Percentiles rank a stretch among this genome's conserved stretches.
Conservation (phyloP, 2,797 vertebrate genomes). For the Sarcophilus harrisii region DNA sequence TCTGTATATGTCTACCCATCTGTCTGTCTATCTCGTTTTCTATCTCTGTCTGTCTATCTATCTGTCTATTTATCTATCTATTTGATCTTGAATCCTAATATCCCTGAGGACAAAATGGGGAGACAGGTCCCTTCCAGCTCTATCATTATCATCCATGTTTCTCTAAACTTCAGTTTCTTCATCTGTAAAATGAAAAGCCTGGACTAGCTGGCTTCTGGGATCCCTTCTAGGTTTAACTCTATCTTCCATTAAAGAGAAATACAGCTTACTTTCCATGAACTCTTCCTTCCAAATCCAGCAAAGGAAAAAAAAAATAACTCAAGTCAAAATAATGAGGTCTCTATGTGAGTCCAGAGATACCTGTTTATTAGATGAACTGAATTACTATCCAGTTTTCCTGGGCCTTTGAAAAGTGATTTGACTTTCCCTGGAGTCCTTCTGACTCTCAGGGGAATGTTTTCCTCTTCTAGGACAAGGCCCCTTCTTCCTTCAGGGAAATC, state of each 20-base stretch:
- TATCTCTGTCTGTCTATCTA: too few relatives aligned
- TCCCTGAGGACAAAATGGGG: not conserved
- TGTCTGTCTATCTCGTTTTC: too few relatives aligned
- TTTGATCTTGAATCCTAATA: not conserved
- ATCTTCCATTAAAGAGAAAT: not conserved
- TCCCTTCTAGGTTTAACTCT: not conserved
- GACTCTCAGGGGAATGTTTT: conserved; percentile 41
- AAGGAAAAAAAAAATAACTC: not conserved
- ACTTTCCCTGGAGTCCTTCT: conserved; percentile 45
- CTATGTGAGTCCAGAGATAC: not conserved
- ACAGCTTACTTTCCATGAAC: not conserved
- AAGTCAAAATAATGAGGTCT: not conserved
- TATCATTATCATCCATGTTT: not conserved
- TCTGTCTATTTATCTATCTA: too few relatives aligned
- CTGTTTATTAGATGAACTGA: conserved; percentile 18
- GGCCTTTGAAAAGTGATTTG: conserved; percentile 33
- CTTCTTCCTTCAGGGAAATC: conserved; percentile 66
- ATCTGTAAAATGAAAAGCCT: not conserved
- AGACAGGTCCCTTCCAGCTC: not conserved
- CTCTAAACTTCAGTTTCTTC: not conserved
- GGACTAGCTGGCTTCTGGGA: not conserved
- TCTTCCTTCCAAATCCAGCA: conserved; percentile 22
- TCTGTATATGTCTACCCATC: too few relatives aligned
- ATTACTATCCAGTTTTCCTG: conserved; percentile 17
- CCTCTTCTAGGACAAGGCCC: conserved; percentile 75